phyloP scores from a whole-genome alignment of 2,888 invertebrate genomes.

The Norana najaformis region DNA sequence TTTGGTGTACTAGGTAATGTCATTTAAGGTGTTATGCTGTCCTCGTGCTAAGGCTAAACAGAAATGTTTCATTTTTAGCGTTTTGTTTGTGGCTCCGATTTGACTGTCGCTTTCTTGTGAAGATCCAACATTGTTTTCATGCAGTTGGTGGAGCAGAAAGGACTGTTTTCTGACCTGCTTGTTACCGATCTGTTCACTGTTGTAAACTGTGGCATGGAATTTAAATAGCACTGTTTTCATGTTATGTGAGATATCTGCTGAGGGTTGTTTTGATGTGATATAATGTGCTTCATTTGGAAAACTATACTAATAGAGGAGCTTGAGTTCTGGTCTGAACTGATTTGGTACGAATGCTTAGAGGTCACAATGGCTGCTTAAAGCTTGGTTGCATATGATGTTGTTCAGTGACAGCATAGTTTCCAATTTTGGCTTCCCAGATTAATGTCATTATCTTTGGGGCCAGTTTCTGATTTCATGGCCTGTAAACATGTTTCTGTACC shows the following conservation, averaged over 20 bases:
- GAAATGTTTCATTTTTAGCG: neutral
- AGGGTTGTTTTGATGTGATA: neutral
- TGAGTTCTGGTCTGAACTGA: neutral
- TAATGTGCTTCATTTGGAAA: neutral
- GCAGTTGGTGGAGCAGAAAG: neutral
- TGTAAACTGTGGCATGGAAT: neutral
- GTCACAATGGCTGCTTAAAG: neutral
- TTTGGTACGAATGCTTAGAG: too few relatives aligned
- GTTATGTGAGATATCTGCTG: neutral
- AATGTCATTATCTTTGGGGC: neutral
- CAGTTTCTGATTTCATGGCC: neutral
- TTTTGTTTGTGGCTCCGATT: neutral
- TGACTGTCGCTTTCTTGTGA: neutral
- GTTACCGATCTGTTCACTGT: neutral
- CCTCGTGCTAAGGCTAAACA: neutral
- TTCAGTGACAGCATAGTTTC: neutral
- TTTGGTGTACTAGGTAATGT: conserved; percentile 77
- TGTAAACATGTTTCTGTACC: neutral
- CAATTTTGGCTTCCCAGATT: neutral
- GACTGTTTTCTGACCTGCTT: neutral
- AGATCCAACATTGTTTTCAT: neutral
- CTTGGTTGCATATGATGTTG: neutral
- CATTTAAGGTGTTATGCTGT: neutral
- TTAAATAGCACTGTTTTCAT: neutral
- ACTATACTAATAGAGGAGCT: neutral